These are phyloP conservation scores for Scaptomyza parva DNA, from an alignment of 2,888 invertebrate species.

Conservation along the genomic window DNA sequence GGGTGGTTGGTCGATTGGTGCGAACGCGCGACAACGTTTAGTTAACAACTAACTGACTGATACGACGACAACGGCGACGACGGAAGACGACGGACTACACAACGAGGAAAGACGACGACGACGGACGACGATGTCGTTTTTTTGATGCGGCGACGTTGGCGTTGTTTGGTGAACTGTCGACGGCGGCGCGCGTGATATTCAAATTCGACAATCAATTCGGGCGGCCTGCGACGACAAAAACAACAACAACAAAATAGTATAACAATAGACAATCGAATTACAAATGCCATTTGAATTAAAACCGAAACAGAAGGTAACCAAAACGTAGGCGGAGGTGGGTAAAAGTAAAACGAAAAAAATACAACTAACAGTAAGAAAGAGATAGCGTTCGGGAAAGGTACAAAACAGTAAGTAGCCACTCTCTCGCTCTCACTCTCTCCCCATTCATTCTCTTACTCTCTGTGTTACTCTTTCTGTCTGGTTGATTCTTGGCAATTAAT, in stretches of 20 bases:
- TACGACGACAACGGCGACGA: constrained; percentile 25
- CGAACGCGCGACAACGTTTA: constrained; percentile 61
- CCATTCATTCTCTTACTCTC: not conserved
- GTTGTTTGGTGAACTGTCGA: constrained; percentile 58
- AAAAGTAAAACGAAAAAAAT: constrained; percentile 39
- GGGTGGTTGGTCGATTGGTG: constrained; percentile 18
- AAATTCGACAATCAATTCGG: constrained; percentile 78
- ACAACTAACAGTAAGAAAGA: constrained; percentile 30
- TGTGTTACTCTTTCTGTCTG: constrained; percentile 5
- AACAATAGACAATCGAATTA: constrained; percentile 75
- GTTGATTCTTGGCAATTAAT: constrained; percentile 39
- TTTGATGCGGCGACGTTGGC: constrained; percentile 61
- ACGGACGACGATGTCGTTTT: constrained; percentile 21
- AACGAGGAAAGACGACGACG: not conserved
- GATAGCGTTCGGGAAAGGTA: constrained; percentile 20
- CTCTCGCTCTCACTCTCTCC: not conserved
- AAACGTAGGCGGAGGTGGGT: constrained; percentile 16
- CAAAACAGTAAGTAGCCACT: not conserved
- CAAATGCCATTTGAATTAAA: constrained; percentile 75
- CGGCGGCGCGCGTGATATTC: constrained; percentile 67
- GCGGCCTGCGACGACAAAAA: constrained; percentile 75
- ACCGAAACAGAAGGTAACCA: constrained; percentile 35
- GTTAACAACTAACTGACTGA: constrained; percentile 75
- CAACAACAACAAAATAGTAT: constrained; percentile 58
- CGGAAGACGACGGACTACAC: constrained; percentile 4